These are phyloP conservation scores for Loxodonta africana DNA, from an alignment of 2,113 vertebrate genomes.

Conservation along the genomic window DNA sequence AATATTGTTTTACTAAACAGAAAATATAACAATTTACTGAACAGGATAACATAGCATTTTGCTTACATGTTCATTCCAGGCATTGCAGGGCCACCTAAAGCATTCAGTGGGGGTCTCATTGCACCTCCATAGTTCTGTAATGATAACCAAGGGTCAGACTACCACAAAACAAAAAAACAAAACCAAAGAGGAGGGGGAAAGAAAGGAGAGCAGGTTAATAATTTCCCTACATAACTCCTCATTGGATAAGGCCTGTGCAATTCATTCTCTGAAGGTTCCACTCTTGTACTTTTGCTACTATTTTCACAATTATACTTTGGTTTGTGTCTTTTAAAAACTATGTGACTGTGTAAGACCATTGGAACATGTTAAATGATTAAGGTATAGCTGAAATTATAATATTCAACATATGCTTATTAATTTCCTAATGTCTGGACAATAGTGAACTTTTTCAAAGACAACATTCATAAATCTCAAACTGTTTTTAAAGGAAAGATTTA, in stretches of 20 bases:
- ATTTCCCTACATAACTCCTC: slow-evolving; percentile 85
- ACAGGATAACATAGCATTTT: slow-evolving; percentile 76
- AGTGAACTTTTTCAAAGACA: slow-evolving; percentile 62
- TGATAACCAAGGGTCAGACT: slow-evolving; percentile 94
- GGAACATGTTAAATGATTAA: slow-evolving; percentile 53
- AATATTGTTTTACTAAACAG: slow-evolving; percentile 48
- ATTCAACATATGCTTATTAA: slow-evolving; percentile 47
- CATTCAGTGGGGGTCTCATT: slow-evolving; percentile 99
- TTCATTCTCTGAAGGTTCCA: slow-evolving; percentile 86
- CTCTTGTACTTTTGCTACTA: slow-evolving; percentile 81
- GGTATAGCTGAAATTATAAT: slow-evolving; percentile 28
- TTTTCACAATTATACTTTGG: slow-evolving; percentile 64
- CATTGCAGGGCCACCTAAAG: slow-evolving; percentile 98
- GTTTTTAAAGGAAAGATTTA: slow-evolving; percentile 53
- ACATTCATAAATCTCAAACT: slow-evolving; percentile 50
- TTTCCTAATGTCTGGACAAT: slow-evolving; percentile 44
- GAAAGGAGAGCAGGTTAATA: slow-evolving; percentile 93
- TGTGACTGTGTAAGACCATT: not conserved
- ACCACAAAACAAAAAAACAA: slow-evolving; percentile 93
- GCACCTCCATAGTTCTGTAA: slow-evolving; percentile 98
- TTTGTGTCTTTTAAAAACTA: slow-evolving; percentile 63
- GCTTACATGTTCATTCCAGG: slow-evolving; percentile 99
- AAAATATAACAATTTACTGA: slow-evolving; percentile 55
- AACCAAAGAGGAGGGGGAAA: slow-evolving; percentile 92
- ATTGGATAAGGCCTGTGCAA: slow-evolving; percentile 87